A percentile compares a stretch with the other conserved stretches of the same genome.
phyloP scores from a whole-genome alignment of 2,113 vertebrate species.

The Aix galericulata region DNA sequence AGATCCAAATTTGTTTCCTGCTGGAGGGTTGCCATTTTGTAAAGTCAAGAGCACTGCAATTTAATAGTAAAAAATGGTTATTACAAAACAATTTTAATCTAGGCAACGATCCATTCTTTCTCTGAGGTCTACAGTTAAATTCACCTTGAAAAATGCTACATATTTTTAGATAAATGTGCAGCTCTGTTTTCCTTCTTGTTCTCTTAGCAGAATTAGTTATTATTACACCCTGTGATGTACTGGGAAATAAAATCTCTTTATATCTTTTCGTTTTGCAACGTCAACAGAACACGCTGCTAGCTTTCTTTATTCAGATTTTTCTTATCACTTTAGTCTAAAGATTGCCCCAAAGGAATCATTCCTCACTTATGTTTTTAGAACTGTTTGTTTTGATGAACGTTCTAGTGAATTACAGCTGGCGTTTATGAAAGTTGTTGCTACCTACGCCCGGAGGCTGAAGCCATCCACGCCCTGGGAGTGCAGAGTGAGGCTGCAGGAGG shows the following conservation, averaged over 20 bases:
- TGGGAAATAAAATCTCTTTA: constrained; percentile 12
- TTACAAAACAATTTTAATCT: background rate
- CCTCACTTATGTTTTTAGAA: background rate
- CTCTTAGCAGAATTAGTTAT: background rate
- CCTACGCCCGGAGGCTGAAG: background rate
- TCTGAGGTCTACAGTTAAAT: constrained; percentile 10
- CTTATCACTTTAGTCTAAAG: background rate
- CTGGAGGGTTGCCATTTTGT: background rate
- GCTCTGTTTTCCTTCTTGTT: background rate
- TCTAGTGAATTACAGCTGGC: fast-evolving
- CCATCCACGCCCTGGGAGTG: background rate
- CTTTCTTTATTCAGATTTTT: background rate
- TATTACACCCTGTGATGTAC: background rate
- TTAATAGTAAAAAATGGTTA: constrained; percentile 12
- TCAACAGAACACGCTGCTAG: background rate
- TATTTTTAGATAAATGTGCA: background rate
- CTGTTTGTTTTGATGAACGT: background rate
- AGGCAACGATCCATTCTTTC: constrained; percentile 1
- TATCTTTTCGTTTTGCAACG: background rate
- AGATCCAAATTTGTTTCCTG: background rate
- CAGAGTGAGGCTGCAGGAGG: background rate
- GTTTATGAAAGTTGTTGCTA: background rate
- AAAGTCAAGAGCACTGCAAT: background rate
- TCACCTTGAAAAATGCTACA: constrained; percentile 36
- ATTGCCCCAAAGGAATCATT: background rate